Conservation (phyloP, 2,113 vertebrate genomes). For the Prionailurus viverrinus region DNA sequence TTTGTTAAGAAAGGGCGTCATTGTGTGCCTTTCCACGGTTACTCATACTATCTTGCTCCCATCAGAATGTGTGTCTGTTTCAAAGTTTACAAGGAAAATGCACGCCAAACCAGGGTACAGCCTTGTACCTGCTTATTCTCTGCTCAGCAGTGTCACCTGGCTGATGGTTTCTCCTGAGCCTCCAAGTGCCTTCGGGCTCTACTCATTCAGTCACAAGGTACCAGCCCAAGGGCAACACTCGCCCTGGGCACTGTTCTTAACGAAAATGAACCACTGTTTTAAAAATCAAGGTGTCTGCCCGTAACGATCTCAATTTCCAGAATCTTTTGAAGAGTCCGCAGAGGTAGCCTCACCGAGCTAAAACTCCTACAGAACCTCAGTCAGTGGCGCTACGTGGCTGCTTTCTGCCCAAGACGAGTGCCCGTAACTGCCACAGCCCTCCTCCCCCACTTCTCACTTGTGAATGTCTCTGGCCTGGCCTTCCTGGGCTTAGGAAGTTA, state of each 20-base stretch:
- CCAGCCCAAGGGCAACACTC: background rate
- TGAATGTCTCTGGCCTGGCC: background rate
- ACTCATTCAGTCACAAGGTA: background rate
- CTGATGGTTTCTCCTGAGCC: background rate
- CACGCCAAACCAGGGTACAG: background rate
- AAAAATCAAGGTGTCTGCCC: background rate
- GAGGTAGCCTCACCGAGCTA: background rate
- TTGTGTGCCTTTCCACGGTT: conserved; percentile 72
- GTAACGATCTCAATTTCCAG: background rate
- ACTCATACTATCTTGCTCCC: conserved; percentile 67
- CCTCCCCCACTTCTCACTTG: background rate
- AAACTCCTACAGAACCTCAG: background rate
- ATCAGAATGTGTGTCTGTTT: conserved; percentile 73
- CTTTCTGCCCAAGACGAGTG: background rate
- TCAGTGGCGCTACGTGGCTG: background rate
- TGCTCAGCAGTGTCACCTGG: background rate
- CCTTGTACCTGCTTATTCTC: background rate
- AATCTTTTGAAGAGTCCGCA: background rate
- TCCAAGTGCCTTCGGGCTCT: background rate
- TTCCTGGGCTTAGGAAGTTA: background rate
- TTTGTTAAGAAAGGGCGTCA: conserved; percentile 79
- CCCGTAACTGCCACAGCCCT: fast-evolving
- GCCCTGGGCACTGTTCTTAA: background rate
- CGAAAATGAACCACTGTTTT: background rate
- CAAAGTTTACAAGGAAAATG: background rate